Percentiles rank a stretch among this genome's conserved stretches.
phyloP scores from a whole-genome alignment of 2,888 invertebrate species.

The Ennomos quercinarius region DNA sequence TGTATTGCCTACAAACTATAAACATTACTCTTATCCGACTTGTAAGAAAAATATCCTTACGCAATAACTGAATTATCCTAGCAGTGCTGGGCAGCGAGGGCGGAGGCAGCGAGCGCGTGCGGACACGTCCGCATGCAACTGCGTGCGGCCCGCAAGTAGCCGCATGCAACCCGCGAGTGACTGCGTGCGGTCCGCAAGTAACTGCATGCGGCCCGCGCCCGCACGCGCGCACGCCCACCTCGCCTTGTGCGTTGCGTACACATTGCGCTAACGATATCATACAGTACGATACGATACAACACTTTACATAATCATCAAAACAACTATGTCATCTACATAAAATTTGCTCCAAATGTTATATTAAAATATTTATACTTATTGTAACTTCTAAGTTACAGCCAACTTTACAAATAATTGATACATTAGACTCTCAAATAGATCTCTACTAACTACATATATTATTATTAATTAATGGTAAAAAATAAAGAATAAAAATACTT shows the following conservation, averaged over 20 bases:
- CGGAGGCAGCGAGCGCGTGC: conserved; percentile 52
- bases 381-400: conserved; percentile 86
- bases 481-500: conserved; percentile 86
- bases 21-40: conserved; percentile 80
- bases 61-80: conserved; percentile 83
- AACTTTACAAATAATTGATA: conserved; percentile 86
- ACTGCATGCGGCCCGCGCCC: conserved; percentile 27
- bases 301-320: conserved; percentile 84
- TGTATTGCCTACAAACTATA: conserved; percentile 82
- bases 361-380: conserved; percentile 85
- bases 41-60: conserved; percentile 84
- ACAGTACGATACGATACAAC: conserved; percentile 74
- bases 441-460: conserved; percentile 77
- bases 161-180: conserved; percentile 20
- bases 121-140: conserved; percentile 22
- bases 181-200: conserved; percentile 9
- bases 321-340: conserved; percentile 85
- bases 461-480: conserved; percentile 84
- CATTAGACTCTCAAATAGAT: conserved; percentile 86
- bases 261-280: conserved; percentile 76
- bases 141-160: conserved; percentile 21
- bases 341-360: conserved; percentile 85
- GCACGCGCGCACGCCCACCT: conserved; percentile 40
- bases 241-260: conserved; percentile 83
- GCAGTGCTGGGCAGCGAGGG: conserved; percentile 83